Evolutionary conservation across 2,113 vertebrate species (phyloP).

Genomic region (Callipepla squamata): DNA sequence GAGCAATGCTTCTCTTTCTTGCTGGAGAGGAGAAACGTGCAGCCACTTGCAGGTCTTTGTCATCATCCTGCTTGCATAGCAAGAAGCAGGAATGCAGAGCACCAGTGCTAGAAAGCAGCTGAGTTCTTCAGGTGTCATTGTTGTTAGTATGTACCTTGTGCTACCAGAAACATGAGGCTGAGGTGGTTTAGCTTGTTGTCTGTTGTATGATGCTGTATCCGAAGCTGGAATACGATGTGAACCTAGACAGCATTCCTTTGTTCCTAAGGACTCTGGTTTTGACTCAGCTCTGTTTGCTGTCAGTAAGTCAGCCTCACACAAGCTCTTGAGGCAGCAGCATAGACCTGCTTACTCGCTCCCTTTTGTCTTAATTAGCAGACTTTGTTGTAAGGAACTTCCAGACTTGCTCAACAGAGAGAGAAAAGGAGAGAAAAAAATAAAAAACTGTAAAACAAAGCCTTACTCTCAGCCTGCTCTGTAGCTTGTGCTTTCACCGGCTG

Average conservation of each 20-base stretch:
- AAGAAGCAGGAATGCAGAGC: background rate
- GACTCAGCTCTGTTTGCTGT: background rate
- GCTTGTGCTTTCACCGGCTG: constrained; percentile 9
- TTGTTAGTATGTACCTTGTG: background rate
- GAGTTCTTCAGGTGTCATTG: background rate
- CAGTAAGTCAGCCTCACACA: background rate
- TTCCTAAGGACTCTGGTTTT: background rate
- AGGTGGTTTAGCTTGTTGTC: background rate
- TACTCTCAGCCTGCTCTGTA: background rate
- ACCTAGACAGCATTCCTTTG: background rate
- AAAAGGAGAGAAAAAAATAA: background rate
- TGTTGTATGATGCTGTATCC: fast-evolving
- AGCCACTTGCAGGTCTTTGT: background rate
- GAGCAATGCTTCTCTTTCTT: background rate
- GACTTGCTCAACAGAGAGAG: background rate
- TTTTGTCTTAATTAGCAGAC: constrained; percentile 41
- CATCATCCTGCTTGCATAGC: fast-evolving
- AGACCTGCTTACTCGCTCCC: background rate
- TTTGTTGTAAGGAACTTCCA: constrained; percentile 36
- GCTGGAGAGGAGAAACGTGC: background rate
- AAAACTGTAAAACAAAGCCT: background rate
- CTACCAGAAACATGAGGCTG: background rate
- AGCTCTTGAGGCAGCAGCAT: background rate
- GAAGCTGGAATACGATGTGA: background rate
- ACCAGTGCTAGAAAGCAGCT: background rate